phyloP scores from a whole-genome alignment of 1,140 invertebrate species.

The Bombus sibiricus region DNA sequence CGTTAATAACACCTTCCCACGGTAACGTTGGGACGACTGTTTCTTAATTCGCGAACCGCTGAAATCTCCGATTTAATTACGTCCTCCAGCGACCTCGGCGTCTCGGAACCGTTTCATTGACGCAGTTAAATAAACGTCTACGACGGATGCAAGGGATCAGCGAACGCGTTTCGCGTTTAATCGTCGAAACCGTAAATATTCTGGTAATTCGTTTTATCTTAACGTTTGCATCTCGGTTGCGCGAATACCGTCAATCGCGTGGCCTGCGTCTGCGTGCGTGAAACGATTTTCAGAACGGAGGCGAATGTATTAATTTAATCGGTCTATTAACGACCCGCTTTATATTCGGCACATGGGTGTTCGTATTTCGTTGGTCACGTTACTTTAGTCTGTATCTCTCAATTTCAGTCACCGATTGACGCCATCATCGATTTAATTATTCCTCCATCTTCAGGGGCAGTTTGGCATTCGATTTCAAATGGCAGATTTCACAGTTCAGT shows the following conservation, averaged over 20 bases:
- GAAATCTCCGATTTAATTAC: conserved; percentile 33
- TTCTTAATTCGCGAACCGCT: conserved; percentile 16
- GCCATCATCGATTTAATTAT: conserved; percentile 36
- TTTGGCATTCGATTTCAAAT: too few species aligned
- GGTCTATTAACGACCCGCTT: conserved; percentile 75
- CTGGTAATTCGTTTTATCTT: conserved; percentile 41
- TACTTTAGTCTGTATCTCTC: conserved; percentile 12
- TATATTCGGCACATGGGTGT: conserved; percentile 55
- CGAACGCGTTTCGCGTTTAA: conserved; percentile 23
- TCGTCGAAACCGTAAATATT: conserved; percentile 49
- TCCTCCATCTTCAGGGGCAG: not conserved
- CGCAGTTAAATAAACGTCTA: conserved; percentile 38
- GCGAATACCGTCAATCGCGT: conserved; percentile 3
- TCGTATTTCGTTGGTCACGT: not conserved
- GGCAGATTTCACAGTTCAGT: not conserved
- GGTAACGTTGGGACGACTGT: not conserved
- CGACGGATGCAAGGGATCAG: not conserved
- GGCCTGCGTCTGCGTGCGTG: conserved; percentile 1
- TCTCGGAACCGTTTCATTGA: conserved; percentile 21
- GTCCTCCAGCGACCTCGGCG: not conserved
- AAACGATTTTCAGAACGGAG: conserved; percentile 35
- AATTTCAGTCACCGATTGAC: not conserved
- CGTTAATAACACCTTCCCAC: conserved; percentile 21
- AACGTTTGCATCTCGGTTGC: conserved; percentile 28
- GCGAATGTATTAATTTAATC: conserved; percentile 82